These are phyloP conservation scores for Albula glossodonta DNA, from an alignment of 2,113 vertebrate species.

Conservation along the genomic window DNA sequence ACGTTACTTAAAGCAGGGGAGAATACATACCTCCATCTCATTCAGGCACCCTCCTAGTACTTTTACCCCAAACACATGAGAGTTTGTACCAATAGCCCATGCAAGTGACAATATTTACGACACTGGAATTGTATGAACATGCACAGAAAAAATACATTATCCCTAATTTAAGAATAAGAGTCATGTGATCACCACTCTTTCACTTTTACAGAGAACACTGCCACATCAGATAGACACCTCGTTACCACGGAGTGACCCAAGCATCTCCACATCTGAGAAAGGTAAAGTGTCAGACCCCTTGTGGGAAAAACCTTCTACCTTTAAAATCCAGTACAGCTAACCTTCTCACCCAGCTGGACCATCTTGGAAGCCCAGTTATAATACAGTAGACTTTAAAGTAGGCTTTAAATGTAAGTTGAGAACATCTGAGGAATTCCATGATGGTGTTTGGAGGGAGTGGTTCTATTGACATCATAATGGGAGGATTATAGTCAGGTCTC, in stretches of 20 bases:
- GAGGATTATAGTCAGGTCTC: neutral
- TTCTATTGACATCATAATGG: neutral
- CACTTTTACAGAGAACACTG: slow-evolving; percentile 76
- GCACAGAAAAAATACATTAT: neutral
- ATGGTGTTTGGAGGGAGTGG: neutral
- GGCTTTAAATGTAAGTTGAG: too few relatives aligned
- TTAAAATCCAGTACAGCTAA: too few relatives aligned
- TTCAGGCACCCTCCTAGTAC: too few relatives aligned
- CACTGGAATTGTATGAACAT: neutral
- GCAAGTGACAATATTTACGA: slow-evolving; percentile 62
- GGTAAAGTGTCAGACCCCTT: slow-evolving; percentile 61
- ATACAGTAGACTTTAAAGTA: too few relatives aligned
- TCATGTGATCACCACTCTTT: neutral
- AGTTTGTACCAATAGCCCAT: slow-evolving; percentile 59
- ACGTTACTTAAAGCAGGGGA: neutral
- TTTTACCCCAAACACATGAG: neutral
- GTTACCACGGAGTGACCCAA: slow-evolving; percentile 91
- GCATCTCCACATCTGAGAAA: slow-evolving; percentile 88
- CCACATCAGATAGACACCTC: slow-evolving; percentile 85
- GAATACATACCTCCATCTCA: neutral
- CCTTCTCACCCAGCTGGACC: too few relatives aligned
- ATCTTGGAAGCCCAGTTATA: too few relatives aligned
- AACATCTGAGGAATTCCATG: too few relatives aligned
- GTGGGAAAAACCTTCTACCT: too few relatives aligned
- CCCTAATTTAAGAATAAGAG: neutral